Evolutionary conservation across 2,888 invertebrate genomes (phyloP).

Genomic region (Ligdia adustata): DNA sequence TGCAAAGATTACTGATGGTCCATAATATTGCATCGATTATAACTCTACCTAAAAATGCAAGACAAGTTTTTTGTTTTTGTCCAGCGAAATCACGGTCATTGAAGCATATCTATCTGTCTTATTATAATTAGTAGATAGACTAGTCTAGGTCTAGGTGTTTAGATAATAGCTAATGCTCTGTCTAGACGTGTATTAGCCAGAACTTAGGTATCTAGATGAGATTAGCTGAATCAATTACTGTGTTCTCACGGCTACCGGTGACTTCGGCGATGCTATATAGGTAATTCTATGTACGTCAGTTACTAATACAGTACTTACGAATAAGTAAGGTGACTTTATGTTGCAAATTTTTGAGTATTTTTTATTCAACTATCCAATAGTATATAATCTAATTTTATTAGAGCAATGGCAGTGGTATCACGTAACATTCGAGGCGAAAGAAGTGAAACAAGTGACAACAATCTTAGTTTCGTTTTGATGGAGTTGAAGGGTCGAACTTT

Average conservation of each 20-base stretch:
- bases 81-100: not conserved
- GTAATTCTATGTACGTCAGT: too few relatives aligned
- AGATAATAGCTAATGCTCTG: constrained; percentile 41
- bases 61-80: constrained; percentile 4
- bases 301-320: too few relatives aligned
- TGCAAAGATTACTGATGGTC: not conserved
- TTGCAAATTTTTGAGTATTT: too few relatives aligned
- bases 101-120: not conserved
- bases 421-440: too few relatives aligned
- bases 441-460: too few relatives aligned
- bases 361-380: too few relatives aligned
- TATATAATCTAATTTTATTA: too few relatives aligned
- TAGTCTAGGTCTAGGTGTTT: constrained; percentile 24
- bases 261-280: too few relatives aligned
- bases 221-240: constrained; percentile 73
- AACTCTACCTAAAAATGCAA: not conserved
- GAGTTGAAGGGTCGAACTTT: too few relatives aligned
- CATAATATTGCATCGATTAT: not conserved
- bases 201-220: constrained; percentile 59
- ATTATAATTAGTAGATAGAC: constrained; percentile 10
- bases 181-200: constrained; percentile 61
- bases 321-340: too few relatives aligned
- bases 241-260: constrained; percentile 68
- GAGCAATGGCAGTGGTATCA: too few relatives aligned
- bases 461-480: too few relatives aligned